Conservation (phyloP, 2,888 invertebrate species). For the Cordilura impudica region DNA sequence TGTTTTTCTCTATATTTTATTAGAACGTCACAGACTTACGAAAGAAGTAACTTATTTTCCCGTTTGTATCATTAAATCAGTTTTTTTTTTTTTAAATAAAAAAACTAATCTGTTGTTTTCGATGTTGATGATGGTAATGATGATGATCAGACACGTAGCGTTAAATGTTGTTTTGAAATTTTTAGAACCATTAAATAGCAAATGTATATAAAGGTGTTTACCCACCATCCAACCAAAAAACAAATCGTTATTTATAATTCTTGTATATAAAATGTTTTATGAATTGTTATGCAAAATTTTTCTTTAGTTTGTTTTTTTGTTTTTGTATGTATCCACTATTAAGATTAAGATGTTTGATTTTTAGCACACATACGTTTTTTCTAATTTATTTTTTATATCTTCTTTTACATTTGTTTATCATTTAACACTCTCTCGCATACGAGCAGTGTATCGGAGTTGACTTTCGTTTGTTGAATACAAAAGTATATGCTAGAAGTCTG, state of each 20-base stretch:
- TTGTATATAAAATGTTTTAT: no score
- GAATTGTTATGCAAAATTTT: not conserved
- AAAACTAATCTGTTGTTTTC: not conserved
- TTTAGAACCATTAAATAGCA: not conserved
- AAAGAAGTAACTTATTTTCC: constrained; percentile 25
- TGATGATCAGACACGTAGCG: not conserved
- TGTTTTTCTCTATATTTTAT: constrained; percentile 21
- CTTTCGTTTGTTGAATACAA: constrained; percentile 35
- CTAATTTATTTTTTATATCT: not conserved
- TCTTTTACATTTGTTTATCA: constrained; percentile 28
- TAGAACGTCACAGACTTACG: constrained; percentile 45
- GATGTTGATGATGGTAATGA: not conserved
- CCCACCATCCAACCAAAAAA: not conserved
- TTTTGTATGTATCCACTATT: not conserved
- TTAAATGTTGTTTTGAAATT: not conserved
- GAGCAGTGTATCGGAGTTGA: no score
- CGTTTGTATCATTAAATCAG: constrained; percentile 36
- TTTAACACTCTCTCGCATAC: constrained; percentile 28
- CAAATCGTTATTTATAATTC: no score
- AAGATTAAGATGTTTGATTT: not conserved
- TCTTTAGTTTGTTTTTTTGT: not conserved
- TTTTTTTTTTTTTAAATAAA: not conserved
- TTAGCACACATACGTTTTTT: not conserved
- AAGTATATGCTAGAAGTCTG: not conserved
- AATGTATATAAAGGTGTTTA: not conserved